Percentiles rank a stretch among this genome's conserved stretches.
These are phyloP conservation scores for Nipponia nippon DNA, from an alignment of 2,113 vertebrate species.

Conservation along the genomic window DNA sequence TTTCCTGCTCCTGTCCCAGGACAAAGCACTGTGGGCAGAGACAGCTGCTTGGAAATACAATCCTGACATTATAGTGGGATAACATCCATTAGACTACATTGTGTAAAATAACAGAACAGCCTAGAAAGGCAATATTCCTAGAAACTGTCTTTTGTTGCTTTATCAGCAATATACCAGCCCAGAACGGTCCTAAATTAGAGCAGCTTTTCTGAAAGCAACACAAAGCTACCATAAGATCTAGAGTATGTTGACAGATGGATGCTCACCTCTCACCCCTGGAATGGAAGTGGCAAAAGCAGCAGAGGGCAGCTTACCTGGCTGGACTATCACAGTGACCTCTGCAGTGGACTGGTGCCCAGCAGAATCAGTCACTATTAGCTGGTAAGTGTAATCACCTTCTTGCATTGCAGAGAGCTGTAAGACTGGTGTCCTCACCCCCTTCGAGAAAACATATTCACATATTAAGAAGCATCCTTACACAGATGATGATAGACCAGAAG, in stretches of 20 bases:
- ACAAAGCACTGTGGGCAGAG: not conserved
- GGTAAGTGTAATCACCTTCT: slow-evolving; percentile 97
- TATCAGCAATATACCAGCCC: not conserved
- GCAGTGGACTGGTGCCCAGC: slow-evolving; percentile 90
- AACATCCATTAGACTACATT: not conserved
- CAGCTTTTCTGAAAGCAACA: not conserved
- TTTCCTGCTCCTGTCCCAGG: not conserved
- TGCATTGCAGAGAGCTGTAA: slow-evolving; percentile 95
- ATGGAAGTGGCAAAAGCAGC: not conserved
- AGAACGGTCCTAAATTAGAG: not conserved
- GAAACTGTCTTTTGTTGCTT: not conserved
- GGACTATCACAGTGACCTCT: slow-evolving; percentile 94
- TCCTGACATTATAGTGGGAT: not conserved
- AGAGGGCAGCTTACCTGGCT: slow-evolving; percentile 82
- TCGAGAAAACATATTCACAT: not conserved
- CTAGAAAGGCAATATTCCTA: not conserved
- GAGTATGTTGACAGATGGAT: not conserved
- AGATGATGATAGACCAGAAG: not conserved
- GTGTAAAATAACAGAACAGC: not conserved
- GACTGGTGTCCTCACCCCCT: slow-evolving; percentile 91
- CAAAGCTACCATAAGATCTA: not conserved
- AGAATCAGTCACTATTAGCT: slow-evolving; percentile 94
- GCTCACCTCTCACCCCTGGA: not conserved
- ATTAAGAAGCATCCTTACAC: not conserved
- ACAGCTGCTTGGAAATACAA: not conserved